Evolutionary conservation across 2,113 vertebrate genomes (phyloP).

Genomic region (Epinephelus moara): DNA sequence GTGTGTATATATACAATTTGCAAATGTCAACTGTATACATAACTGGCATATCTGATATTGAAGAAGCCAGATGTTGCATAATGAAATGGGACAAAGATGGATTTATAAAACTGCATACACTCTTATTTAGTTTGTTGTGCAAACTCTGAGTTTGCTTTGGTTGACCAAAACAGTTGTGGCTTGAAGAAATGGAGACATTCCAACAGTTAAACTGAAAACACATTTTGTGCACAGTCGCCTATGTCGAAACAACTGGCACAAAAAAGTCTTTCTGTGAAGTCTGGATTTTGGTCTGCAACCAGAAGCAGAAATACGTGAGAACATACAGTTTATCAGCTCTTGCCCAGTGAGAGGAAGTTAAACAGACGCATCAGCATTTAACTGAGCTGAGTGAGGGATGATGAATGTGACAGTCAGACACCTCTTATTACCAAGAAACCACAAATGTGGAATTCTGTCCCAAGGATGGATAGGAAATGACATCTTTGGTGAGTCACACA

Average conservation of each 20-base stretch:
- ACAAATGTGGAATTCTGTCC: background rate
- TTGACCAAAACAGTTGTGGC: conserved; percentile 14
- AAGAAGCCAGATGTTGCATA: conserved; percentile 7
- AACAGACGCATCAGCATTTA: background rate
- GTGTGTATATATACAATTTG: conserved; percentile 12
- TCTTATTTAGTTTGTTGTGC: conserved; percentile 23
- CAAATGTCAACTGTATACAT: conserved; percentile 24
- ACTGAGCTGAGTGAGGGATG: background rate
- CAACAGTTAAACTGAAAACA: conserved; percentile 5
- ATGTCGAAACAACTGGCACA: background rate
- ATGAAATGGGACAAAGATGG: conserved; percentile 10
- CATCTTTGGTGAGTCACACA: background rate
- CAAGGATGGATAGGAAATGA: background rate
- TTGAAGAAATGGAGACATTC: background rate
- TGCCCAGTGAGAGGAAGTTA: background rate
- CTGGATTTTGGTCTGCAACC: background rate
- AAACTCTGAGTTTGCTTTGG: background rate
- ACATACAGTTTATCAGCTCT: background rate
- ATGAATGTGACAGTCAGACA: background rate
- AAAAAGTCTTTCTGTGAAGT: background rate
- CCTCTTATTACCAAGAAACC: background rate
- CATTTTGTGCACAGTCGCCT: background rate
- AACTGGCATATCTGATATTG: background rate
- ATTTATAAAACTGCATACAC: conserved; percentile 8
- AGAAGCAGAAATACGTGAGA: background rate